Evolutionary conservation across 2,888 invertebrate genomes (phyloP), one percentile per base, ranked within the genome.

Genomic region (Watsonalla binaria): DNA sequence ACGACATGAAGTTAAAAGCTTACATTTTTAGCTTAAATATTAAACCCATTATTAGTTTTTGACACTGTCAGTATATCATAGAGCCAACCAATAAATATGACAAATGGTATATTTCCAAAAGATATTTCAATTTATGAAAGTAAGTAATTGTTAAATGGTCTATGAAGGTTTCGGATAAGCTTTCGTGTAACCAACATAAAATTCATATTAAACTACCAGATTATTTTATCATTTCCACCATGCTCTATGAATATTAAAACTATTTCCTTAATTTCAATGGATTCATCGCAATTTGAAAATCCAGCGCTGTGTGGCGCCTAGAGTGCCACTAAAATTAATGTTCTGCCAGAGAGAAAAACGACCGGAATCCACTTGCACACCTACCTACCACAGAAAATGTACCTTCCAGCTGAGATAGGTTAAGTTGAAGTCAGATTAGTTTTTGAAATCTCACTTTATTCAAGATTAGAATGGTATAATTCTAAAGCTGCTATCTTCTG

Each of bases 331-430:
- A 81, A 89, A 90, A 89, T 89, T 86, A 89, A 90, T 90, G 88
- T 85, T 82, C 86, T 86, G 88, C 83, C 87, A 84, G 79, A 76
- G 81, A 86, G 89, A 89, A 88, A 90, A 90, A 90, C 86, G 89
- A 86, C 79, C 81, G 78, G 70, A 75, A 77, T 59, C 74, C 74
- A 62, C 68, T 64, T 61, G 59, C 70, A 68, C 70, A 66, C 70
- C 76, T 74, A 71, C 73, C 72, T 68, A 72, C 68, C 69, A 4
- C 11, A 8, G 42, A 11, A 2, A 42, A 42, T 65, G 65, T 72
- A 70, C 68, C 66, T 70, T 62, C 60, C 65, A 65, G 65, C 75
- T 72, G 49, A 15, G 15, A 37, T 15, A 65, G 67, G 66, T 80
- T 72, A 71, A 72, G 78, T 75, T 69, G 70, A 74, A 74, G 77